Evolutionary conservation across 2,797 vertebrate species (phyloP), one percentile per base, ranked within the genome.

Genomic region (Chromobotia macracanthus): DNA sequence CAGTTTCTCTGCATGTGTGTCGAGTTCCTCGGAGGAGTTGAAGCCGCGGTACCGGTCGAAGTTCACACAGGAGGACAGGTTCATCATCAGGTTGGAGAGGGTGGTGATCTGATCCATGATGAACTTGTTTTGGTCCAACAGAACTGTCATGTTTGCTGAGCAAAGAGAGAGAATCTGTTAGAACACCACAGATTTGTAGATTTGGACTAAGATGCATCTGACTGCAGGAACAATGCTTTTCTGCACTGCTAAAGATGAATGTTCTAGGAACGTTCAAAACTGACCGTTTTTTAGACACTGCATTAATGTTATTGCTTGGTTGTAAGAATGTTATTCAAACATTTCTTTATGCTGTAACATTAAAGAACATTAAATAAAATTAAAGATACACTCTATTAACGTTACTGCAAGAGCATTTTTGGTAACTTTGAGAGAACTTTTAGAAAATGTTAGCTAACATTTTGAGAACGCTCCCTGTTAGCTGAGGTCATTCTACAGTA

Each of bases 51-150:
- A 90, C 12, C 97, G 97, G 87, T 98, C 93, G 81, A 98, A 97
- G 15, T 91, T 94, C 76, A 99, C 85, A 6, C 97, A 99, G 85
- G 97, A 97, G 56, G 97, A 95, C 69, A 97, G 87, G 67, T 96
- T 94, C 60, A 95, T 87, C 91, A 97, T 95, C 78, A 98, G 87
- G 3, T 41, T 87, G 84, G 92, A 92, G 74, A 94, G 83, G n/a
- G 88, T 87, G 82, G 89, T 91, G 88, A 94, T 90, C 85, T 93
- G 90, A 18, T 80, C 46, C 73, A 95, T 75, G 8, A 92, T 16
- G 0, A 82, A 46, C 79, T 89, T 89, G 89, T 94, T 94, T 48
- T 87, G 81, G 5, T 90, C 83, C 83, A 94, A 83, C 87, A 94
- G 25, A 68, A 9, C 4, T 0, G 90, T 90, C 82, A 94, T 80